Base-by-base conservation (phyloP, 2,797 vertebrate genomes). In the Acanthopagrus latus region DNA sequence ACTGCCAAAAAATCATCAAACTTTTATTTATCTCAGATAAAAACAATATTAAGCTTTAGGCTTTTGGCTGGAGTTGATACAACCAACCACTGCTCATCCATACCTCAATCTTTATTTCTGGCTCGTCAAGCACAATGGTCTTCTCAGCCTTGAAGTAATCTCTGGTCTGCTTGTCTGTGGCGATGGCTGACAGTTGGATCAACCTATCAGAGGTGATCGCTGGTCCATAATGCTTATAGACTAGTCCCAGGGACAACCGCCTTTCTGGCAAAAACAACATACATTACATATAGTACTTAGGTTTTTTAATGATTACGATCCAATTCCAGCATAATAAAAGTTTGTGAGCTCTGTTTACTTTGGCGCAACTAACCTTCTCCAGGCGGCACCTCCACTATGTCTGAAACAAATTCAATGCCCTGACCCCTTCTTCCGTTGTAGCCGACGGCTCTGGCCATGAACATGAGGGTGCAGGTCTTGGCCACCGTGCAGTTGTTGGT, bases 61-160 rank as follows among this genome's bases (percentile, higher is more conserved):
- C n/a, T n/a, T n/a, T 27, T 27, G 27, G 27, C 27, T 4, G 27
- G 27, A 29, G 29, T 4, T 29, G 29, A 29, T 29, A 29, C 3
- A 29, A 5, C 29, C 29, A 29, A n/a, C n/a, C n/a, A n/a, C n/a
- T n/a, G n/a, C n/a, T 41, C 8, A 0, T 2, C 1, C 78, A 25
- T 88, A 98, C 97, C 94, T 95, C 86, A 66, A 98, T 95, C 72
- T 94, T 88, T 79, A 98, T 93, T 0, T 93, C 88, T 0, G 97
- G 97, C 33, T 95, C 96, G 48, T 97, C 95, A n/a, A 98, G 66
- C 5, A 96, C 93, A 66, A 99, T 86, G 20, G 96, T 95, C 83
- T 96, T 94, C 80, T 96, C 65, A 0, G 94, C 92, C 64, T 96
- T 87, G 0, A 95, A 3, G 38, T 92, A 58, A 0, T 94, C 82